Conservation (phyloP, 2,888 invertebrate species). For the Blera fallax region DNA sequence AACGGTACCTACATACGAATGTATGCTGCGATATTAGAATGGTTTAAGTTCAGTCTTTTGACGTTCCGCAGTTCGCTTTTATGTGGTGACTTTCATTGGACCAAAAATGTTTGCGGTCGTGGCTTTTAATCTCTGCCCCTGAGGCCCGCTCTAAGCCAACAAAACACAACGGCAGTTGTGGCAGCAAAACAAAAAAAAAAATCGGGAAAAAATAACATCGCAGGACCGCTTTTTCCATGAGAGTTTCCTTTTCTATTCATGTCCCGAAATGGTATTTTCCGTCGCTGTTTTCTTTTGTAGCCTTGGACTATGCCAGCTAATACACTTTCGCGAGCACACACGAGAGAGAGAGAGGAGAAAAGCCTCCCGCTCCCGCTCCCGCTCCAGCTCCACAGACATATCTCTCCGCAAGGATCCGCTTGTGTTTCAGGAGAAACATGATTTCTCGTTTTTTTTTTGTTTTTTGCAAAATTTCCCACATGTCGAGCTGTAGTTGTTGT, state of each 20-base stretch:
- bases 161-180: constrained; percentile 47
- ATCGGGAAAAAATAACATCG: constrained; percentile 12
- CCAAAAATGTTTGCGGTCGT: constrained; percentile 75
- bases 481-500: constrained; percentile 54
- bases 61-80: constrained; percentile 69
- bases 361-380: constrained; percentile 3
- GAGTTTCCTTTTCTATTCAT: constrained; percentile 57
- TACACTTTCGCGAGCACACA: constrained; percentile 30
- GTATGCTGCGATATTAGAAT: constrained; percentile 63
- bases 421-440: constrained; percentile 9
- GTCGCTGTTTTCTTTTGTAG: constrained; percentile 48
- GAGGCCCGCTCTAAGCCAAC: constrained; percentile 41
- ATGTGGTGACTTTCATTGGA: constrained; percentile 74
- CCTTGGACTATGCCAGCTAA: constrained; percentile 35
- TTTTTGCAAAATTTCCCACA: constrained; percentile 48
- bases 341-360: background rate
- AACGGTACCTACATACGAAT: constrained; percentile 22
- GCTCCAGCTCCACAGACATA: constrained; percentile 21
- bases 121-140: constrained; percentile 75
- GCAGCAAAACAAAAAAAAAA: constrained; percentile 13
- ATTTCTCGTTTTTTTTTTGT: constrained; percentile 9
- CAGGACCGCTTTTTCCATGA: constrained; percentile 41
- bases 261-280: constrained; percentile 61
- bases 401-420: constrained; percentile 43
- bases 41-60: constrained; percentile 66